Evolutionary conservation across 2,888 invertebrate genomes (phyloP).

Genomic region (Troglohyphantes excavatus): DNA sequence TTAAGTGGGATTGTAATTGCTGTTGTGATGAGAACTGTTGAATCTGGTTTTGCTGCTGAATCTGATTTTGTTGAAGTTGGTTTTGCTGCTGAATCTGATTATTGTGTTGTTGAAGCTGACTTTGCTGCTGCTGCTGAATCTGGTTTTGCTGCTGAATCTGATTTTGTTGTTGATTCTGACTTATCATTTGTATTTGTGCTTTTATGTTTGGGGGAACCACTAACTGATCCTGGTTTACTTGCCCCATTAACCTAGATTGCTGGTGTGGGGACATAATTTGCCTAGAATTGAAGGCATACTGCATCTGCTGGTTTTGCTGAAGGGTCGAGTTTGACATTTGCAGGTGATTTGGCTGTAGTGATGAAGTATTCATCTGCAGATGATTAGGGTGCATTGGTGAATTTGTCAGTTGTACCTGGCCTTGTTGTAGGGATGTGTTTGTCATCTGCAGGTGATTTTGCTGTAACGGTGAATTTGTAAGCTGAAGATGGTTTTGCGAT

Average conservation of each 20-base stretch:
- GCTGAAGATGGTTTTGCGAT: constrained; percentile 39
- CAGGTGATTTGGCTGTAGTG: constrained; percentile 28
- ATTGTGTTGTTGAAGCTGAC: constrained; percentile 80
- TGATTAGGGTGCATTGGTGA: constrained; percentile 30
- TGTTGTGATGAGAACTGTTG: constrained; percentile 70
- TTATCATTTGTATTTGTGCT: constrained; percentile 78
- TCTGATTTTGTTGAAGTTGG: constrained; percentile 80
- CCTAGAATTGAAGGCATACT: constrained; percentile 63
- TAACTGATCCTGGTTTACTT: constrained; percentile 44
- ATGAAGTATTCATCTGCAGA: constrained; percentile 13
- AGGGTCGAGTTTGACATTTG: constrained; percentile 40
- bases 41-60: constrained; percentile 80
- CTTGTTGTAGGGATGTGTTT: constrained; percentile 33
- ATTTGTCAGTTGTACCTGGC: constrained; percentile 35
- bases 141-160: constrained; percentile 41
- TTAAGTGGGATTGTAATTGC: constrained; percentile 72
- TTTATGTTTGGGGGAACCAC: constrained; percentile 33
- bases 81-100: constrained; percentile 80
- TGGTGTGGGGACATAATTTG: constrained; percentile 49
- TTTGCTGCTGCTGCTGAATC: constrained; percentile 73
- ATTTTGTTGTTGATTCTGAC: constrained; percentile 79
- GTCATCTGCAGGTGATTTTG: constrained; percentile 32
- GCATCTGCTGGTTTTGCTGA: constrained; percentile 45
- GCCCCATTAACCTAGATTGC: constrained; percentile 47
- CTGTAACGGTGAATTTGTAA: constrained; percentile 26